Conservation (phyloP, 2,797 vertebrate genomes). For the Yasuhikotakia modesta region DNA sequence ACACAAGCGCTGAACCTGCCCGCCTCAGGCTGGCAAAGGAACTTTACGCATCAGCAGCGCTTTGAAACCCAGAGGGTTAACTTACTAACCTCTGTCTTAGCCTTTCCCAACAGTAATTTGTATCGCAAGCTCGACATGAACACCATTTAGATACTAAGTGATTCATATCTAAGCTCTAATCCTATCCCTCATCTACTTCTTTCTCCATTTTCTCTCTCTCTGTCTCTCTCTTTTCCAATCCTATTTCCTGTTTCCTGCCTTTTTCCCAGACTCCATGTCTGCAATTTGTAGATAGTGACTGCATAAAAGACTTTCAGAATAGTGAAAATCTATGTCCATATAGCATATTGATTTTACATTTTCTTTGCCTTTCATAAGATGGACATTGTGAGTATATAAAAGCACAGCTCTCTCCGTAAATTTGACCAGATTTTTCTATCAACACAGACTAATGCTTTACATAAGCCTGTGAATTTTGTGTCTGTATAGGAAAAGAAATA, state of each 20-base stretch:
- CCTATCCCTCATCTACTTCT: constrained; percentile 15
- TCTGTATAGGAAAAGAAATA: constrained; percentile 9
- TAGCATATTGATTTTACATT: constrained; percentile 36
- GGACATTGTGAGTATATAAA: constrained; percentile 11
- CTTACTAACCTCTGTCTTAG: constrained; percentile 28
- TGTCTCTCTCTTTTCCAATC: constrained; percentile 14
- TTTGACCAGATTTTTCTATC: constrained; percentile 34
- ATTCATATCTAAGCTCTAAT: constrained; percentile 42
- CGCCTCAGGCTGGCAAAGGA: constrained; percentile 31
- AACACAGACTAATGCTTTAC: neutral
- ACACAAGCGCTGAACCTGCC: constrained; percentile 9
- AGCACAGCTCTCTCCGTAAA: constrained; percentile 8
- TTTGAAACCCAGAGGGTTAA: constrained; percentile 34
- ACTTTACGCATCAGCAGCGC: constrained; percentile 18
- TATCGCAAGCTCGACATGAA: constrained; percentile 1
- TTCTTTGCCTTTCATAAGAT: neutral
- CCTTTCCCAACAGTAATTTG: constrained; percentile 32
- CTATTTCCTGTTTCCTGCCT: constrained; percentile 16
- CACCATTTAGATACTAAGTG: constrained; percentile 30
- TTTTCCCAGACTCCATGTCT: constrained; percentile 23
- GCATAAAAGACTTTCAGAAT: constrained; percentile 22
- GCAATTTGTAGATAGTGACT: constrained; percentile 35
- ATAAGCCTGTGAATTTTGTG: constrained; percentile 1
- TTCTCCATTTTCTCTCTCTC: constrained; percentile 17
- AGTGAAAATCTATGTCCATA: constrained; percentile 43